Percentiles rank a stretch among this genome's conserved stretches.
Evolutionary conservation across 2,797 vertebrate species (phyloP).

Genomic region (Hippopotamyrus pictus): DNA sequence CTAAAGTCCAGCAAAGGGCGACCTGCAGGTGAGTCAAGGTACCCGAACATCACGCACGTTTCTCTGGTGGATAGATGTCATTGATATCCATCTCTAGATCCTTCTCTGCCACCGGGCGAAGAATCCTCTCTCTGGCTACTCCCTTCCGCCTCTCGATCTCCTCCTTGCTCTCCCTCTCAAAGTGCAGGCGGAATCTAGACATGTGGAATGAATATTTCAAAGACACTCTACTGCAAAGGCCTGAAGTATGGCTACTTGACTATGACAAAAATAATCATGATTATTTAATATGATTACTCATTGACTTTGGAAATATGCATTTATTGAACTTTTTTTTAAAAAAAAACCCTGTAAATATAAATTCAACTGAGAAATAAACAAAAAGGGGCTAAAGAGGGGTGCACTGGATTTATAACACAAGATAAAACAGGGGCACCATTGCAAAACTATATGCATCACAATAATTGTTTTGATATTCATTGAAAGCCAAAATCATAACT

Average conservation of each 20-base stretch:
- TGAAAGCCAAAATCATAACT: neutral
- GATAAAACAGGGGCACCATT: neutral
- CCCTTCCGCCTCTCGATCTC: conserved; percentile 81
- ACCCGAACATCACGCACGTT: conserved; percentile 45
- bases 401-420: neutral
- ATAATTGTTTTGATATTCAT: neutral
- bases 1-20: neutral
- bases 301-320: neutral
- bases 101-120: conserved; percentile 63
- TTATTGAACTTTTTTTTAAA: neutral
- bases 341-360: neutral
- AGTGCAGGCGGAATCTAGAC: conserved; percentile 78
- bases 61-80: conserved; percentile 71
- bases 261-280: neutral
- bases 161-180: conserved; percentile 80
- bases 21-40: neutral
- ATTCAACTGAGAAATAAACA: neutral
- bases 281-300: neutral
- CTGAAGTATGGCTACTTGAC: neutral
- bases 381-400: neutral
- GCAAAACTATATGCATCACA: neutral
- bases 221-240: neutral
- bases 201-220: neutral
- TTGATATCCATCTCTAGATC: conserved; percentile 75
- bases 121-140: conserved; percentile 66